A percentile compares a stretch with the other conserved stretches of the same genome.
These are phyloP conservation scores for Didymodactylos carnosus DNA, from an alignment of 2,888 invertebrate genomes.

Conservation along the genomic window DNA sequence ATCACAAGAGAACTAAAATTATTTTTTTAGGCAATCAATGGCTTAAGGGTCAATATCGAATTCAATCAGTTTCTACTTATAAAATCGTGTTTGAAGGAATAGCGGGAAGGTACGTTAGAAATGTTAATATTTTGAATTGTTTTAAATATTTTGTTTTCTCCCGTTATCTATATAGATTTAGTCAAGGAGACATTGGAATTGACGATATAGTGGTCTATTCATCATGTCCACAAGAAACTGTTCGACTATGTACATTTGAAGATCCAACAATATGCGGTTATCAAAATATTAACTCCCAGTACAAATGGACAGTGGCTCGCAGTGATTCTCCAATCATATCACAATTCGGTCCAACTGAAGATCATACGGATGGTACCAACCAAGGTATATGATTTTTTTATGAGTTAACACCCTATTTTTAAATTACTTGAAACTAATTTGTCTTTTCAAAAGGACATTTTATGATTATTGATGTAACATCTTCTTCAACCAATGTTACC, in stretches of 20 bases:
- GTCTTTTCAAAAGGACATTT: too few species aligned
- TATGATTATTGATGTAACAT: neutral
- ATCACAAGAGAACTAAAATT: neutral
- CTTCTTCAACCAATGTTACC: neutral
- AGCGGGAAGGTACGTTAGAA: neutral
- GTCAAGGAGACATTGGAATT: constrained; percentile 1
- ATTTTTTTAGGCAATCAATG: neutral
- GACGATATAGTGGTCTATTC: constrained; percentile 4
- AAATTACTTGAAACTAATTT: too few species aligned
- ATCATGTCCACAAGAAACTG: neutral
- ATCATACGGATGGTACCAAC: neutral
- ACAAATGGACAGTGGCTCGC: neutral
- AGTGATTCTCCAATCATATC: neutral
- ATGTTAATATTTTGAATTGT: neutral
- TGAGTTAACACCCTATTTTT: too few species aligned
- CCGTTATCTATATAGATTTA: neutral
- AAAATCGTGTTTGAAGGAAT: constrained; percentile 10
- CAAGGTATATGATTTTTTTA: neutral
- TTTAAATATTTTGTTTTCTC: neutral
- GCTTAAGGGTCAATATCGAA: constrained; percentile 3
- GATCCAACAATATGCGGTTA: constrained; percentile 1
- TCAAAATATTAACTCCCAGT: neutral
- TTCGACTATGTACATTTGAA: constrained; percentile 11
- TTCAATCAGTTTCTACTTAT: neutral
- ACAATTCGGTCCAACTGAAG: neutral